Conservation (phyloP, 2,797 vertebrate genomes). For the Decapterus maruadsi region DNA sequence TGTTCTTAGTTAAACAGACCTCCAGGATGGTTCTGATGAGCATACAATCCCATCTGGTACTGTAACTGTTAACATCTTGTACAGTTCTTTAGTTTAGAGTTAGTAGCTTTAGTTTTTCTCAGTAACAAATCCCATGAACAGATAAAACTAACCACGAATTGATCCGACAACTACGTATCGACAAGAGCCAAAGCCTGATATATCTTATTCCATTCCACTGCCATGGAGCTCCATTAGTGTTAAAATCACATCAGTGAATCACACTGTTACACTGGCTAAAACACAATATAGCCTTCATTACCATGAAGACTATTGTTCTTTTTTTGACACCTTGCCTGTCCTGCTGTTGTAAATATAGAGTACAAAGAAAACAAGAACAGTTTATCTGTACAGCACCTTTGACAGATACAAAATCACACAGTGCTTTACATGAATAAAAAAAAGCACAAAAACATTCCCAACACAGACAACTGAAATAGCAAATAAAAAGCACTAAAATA, state of each 20-base stretch:
- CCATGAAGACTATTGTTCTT: slow-evolving; percentile 1
- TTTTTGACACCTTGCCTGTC: neutral
- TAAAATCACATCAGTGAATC: neutral
- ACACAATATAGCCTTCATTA: neutral
- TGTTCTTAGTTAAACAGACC: slow-evolving; percentile 9
- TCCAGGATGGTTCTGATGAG: neutral
- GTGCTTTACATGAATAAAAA: no score
- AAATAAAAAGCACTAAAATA: no score
- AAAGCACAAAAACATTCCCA: no score
- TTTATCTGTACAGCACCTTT: no score
- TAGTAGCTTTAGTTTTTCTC: neutral
- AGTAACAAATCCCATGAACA: neutral
- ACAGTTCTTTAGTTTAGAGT: neutral
- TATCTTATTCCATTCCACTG: neutral
- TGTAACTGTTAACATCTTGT: neutral
- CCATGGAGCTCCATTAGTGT: neutral
- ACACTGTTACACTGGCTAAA: neutral
- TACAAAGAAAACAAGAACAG: no score
- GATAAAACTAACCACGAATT: neutral
- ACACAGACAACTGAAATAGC: no score
- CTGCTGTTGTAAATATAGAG: neutral
- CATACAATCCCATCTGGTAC: neutral
- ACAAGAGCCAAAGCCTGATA: neutral
- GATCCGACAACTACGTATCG: neutral
- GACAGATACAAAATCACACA: no score